Evolutionary conservation across 2,888 invertebrate genomes (phyloP), one percentile per base, ranked within the genome.

Genomic region (Epirrita christyi): DNA sequence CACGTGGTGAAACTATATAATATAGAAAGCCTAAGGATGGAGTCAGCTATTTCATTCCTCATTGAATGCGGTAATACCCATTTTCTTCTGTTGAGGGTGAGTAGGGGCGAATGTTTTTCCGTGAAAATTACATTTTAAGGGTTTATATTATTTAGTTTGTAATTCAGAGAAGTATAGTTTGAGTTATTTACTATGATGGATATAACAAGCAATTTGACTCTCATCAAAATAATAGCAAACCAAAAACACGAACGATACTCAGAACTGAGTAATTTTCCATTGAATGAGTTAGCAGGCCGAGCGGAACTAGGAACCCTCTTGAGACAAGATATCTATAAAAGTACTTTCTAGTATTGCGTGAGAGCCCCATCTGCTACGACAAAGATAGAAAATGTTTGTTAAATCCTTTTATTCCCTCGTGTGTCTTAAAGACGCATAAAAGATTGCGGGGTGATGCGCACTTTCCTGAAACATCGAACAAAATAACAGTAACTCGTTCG

Each of bases 311-410:
- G 9, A 49, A 45, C n/a, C 44, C 55, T n/a, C 50, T 36, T 3
- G 21, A 21, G 21, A 42, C 38, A 41, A 9, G 32, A 32, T 32
- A 6, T 7, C 21, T 21, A 21, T n/a, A n/a, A n/a, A n/a, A 32
- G 48, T 38, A 55, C 14, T 13, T 48, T 46, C 41, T 13, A n/a
- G n/a, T 46, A 49, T 32, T 43, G 27, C 40, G 38, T 40, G 6
- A 51, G 46, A 48, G 60, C 48, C 64, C 55, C 67, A 67, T 63
- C 64, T 67, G 61, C 54, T 43, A 47, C 59, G 49, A 64, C 63
- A 63, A 55, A 64, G 60, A 67, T 57, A 54, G 63, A 59, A 64
- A 61, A 61, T 60, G 51, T 58, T 64, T 58, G 45, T 50, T 52
- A 51, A 49, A 56, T 57, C 58, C 61, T 56, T 63, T 62, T 55